A percentile compares a stretch with the other conserved stretches of the same genome.
Conservation (phyloP, 1,140 invertebrate genomes). For the Laupala kohalensis region DNA sequence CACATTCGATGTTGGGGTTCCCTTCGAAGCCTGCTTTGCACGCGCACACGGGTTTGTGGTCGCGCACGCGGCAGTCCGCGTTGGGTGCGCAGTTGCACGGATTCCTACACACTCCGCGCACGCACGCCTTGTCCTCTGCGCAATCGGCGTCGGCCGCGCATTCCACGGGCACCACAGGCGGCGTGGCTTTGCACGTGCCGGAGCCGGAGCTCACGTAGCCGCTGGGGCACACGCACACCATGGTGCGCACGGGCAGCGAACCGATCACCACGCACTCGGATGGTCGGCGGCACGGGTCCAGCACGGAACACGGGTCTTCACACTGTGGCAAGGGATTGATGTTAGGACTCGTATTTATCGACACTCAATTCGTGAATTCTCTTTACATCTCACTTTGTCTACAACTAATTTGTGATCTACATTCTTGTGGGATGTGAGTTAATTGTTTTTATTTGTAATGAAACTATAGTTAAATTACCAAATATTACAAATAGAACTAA, state of each 20-base stretch:
- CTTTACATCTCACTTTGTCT: too few relatives aligned
- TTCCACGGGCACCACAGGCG: slow-evolving; percentile 46
- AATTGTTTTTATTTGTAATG: too few relatives aligned
- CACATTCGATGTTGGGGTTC: slow-evolving; percentile 62
- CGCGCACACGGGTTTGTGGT: slow-evolving; percentile 73
- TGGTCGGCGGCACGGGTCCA: slow-evolving; percentile 66
- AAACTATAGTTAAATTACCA: too few relatives aligned
- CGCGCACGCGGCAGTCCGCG: slow-evolving; percentile 61
- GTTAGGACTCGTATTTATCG: too few relatives aligned
- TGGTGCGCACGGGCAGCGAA: slow-evolving; percentile 67
- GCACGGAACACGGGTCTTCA: slow-evolving; percentile 61
- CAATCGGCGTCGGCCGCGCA: slow-evolving; percentile 67
- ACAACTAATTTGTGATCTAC: too few relatives aligned
- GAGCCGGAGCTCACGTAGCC: slow-evolving; percentile 76
- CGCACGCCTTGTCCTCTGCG: slow-evolving; percentile 55
- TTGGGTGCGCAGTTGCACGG: slow-evolving; percentile 70
- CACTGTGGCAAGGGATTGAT: slow-evolving; percentile 37
- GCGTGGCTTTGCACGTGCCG: slow-evolving; percentile 58
- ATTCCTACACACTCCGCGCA: slow-evolving; percentile 63
- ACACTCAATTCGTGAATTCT: too few relatives aligned
- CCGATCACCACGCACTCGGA: slow-evolving; percentile 67
- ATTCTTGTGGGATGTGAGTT: too few relatives aligned
- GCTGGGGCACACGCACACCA: slow-evolving; percentile 76
- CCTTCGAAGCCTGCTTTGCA: slow-evolving; percentile 68
- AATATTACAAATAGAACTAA: too few relatives aligned